Conservation (phyloP, 2,888 invertebrate species). For the Craniophora ligustri region DNA sequence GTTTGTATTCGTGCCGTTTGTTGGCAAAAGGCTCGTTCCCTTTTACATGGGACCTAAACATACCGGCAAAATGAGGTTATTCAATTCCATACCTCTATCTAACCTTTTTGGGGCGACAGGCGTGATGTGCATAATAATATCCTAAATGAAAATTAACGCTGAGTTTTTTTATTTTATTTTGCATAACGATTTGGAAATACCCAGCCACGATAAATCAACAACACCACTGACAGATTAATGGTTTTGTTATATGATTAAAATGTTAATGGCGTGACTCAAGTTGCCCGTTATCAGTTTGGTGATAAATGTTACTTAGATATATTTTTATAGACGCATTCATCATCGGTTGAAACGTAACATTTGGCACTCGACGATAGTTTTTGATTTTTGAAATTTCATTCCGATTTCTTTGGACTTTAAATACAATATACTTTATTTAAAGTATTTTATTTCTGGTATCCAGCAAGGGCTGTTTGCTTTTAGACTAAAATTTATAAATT, state of each 20-base stretch:
- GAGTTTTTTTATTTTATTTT: constrained; percentile 1
- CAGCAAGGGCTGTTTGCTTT: too few relatives aligned
- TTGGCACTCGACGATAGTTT: background rate
- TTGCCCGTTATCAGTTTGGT: background rate
- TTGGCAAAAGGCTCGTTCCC: too few relatives aligned
- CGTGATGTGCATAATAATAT: too few relatives aligned
- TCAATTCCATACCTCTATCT: too few relatives aligned
- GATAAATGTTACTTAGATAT: background rate
- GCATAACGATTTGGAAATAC: constrained; percentile 2
- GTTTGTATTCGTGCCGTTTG: too few relatives aligned
- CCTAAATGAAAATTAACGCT: background rate
- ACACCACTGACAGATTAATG: constrained; percentile 9
- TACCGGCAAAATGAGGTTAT: too few relatives aligned
- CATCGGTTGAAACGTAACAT: background rate
- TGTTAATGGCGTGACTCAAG: constrained; percentile 7
- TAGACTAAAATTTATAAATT: too few relatives aligned
- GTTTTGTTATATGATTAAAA: constrained; percentile 5
- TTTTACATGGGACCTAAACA: too few relatives aligned
- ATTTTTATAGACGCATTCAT: background rate
- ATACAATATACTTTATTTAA: background rate
- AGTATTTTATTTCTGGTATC: constrained; percentile 5
- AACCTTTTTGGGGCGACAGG: too few relatives aligned
- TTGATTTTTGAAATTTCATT: too few relatives aligned
- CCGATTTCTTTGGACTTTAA: too few relatives aligned
- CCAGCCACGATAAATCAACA: constrained; percentile 14